These are phyloP conservation scores for Drosophila imparisetae DNA, from an alignment of 2,888 invertebrate species.

Conservation along the genomic window DNA sequence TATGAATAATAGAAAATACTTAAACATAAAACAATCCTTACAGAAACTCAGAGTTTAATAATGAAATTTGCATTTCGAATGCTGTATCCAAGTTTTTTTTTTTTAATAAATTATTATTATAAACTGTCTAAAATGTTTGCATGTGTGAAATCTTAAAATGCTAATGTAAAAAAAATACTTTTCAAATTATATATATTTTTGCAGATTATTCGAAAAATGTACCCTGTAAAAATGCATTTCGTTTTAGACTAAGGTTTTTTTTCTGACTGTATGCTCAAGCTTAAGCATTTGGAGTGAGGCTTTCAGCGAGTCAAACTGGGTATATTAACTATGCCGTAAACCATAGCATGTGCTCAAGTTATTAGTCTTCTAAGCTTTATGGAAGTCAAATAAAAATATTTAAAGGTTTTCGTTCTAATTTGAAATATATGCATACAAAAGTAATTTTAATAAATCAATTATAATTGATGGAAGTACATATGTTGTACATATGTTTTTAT, in stretches of 20 bases:
- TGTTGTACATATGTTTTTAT: background rate
- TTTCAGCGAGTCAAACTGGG: background rate
- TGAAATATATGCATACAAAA: background rate
- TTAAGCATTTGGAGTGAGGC: background rate
- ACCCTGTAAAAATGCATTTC: background rate
- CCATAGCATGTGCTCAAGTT: too few species aligned
- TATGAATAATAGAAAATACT: background rate
- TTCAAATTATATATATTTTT: background rate
- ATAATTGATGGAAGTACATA: fast-evolving
- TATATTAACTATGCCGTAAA: background rate
- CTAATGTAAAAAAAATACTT: background rate
- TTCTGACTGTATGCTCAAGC: background rate
- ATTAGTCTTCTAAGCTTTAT: background rate
- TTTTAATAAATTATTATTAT: background rate
- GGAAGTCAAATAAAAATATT: background rate
- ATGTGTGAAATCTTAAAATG: background rate
- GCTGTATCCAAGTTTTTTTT: background rate
- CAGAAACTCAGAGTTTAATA: background rate
- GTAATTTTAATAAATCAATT: background rate
- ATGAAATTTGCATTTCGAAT: background rate
- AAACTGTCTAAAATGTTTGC: background rate
- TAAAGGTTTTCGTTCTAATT: background rate
- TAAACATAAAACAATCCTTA: background rate
- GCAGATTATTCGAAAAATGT: background rate
- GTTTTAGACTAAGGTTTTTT: background rate